Conservation (phyloP, 2,797 vertebrate genomes). For the Brachymystax lenok region DNA sequence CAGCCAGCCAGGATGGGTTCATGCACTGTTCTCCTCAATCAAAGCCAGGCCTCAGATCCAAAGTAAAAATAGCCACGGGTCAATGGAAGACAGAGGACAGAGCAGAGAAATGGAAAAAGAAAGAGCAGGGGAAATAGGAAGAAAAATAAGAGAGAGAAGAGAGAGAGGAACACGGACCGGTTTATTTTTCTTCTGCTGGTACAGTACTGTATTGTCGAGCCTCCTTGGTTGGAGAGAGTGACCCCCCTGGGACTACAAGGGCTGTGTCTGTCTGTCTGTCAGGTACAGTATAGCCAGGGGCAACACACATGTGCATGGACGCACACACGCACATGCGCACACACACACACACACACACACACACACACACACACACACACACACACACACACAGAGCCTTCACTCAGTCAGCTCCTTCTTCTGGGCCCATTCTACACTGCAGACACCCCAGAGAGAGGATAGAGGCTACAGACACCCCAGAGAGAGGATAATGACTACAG, state of each 20-base stretch:
- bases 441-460: too few species aligned
- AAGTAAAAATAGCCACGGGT: neutral
- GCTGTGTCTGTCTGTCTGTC: slow-evolving; percentile 7
- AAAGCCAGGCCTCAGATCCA: slow-evolving; percentile 16
- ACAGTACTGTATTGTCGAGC: neutral
- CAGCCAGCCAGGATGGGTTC: neutral
- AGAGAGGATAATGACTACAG: too few species aligned
- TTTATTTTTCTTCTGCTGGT: neutral
- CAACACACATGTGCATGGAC: neutral
- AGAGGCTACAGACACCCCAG: too few species aligned
- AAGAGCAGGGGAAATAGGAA: neutral
- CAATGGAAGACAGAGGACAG: neutral
- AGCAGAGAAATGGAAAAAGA: slow-evolving; percentile 1
- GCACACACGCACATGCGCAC: too few species aligned
- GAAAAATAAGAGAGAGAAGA: neutral
- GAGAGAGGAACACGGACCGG: neutral
- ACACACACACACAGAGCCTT: too few species aligned
- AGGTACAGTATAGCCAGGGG: neutral
- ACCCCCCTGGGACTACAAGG: too few species aligned
- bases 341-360: neutral
- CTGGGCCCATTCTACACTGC: too few species aligned
- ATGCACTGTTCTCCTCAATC: neutral
- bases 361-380: too few species aligned
- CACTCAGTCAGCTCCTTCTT: neutral
- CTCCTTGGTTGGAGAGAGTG: neutral